Percentiles rank a stretch among this genome's conserved stretches.
Conservation (phyloP, 2,797 vertebrate species). For the Fratercula arctica region DNA sequence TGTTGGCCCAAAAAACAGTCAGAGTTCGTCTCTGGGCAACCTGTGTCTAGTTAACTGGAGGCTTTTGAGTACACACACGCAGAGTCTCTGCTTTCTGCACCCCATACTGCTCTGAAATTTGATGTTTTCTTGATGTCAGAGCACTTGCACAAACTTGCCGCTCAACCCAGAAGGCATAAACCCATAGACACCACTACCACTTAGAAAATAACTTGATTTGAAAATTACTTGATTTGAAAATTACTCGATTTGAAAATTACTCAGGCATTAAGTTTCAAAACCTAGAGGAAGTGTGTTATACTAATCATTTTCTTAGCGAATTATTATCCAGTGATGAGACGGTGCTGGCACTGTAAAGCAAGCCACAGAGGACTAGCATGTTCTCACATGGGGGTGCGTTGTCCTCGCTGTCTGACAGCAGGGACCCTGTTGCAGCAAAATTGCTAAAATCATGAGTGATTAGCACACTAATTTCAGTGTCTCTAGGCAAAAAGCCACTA, state of each 20-base stretch:
- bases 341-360: accelerated
- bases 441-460: background rate
- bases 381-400: accelerated
- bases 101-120: background rate
- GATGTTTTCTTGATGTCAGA: background rate
- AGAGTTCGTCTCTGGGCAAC: background rate
- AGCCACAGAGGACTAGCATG: background rate
- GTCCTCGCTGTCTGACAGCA: background rate
- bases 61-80: background rate
- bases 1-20: background rate
- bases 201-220: background rate
- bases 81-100: background rate
- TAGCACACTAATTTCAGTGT: background rate
- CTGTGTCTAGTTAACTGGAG: background rate
- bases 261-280: background rate
- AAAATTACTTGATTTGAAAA: background rate
- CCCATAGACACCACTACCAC: background rate
- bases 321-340: background rate
- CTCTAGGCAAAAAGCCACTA: background rate
- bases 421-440: background rate
- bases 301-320: background rate
- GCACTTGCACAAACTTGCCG: background rate
- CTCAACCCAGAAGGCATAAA: background rate
- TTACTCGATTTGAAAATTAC: background rate
- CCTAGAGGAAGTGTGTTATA: background rate